Evolutionary conservation across 2,797 vertebrate genomes (phyloP).

Genomic region (Spea hammondii): DNA sequence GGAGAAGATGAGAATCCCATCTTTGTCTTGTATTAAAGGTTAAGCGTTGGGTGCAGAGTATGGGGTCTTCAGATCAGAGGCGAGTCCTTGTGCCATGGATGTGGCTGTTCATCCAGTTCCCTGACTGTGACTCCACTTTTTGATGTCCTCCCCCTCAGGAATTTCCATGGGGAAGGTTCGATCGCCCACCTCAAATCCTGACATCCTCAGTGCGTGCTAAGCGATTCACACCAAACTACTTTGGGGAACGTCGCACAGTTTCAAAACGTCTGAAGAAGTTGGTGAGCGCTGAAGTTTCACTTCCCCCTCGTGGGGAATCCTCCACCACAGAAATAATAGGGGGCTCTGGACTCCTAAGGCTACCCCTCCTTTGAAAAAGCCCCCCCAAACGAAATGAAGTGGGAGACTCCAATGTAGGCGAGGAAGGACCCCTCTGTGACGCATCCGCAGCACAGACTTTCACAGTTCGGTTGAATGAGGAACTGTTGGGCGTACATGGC

Average conservation of each 20-base stretch:
- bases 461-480: neutral
- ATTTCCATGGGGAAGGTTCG: no score
- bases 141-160: no score
- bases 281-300: constrained; percentile 10
- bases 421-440: neutral
- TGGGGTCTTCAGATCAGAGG: no score
- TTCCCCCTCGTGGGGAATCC: constrained; percentile 8
- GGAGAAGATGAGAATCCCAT: no score
- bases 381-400: constrained; percentile 6
- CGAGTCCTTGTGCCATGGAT: no score
- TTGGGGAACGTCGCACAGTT: neutral
- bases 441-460: neutral
- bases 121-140: no score
- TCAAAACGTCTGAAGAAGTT: constrained; percentile 33
- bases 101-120: no score
- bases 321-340: neutral
- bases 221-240: neutral
- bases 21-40: no score
- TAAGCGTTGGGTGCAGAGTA: no score
- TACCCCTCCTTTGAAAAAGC: constrained; percentile 25
- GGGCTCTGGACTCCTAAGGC: constrained; percentile 11
- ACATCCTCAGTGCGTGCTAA: no score
- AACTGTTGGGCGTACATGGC: neutral
- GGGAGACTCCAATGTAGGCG: neutral
- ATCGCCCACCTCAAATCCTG: no score